phyloP scores from a whole-genome alignment of 2,888 invertebrate genomes.

The Stegophylla sp. region DNA sequence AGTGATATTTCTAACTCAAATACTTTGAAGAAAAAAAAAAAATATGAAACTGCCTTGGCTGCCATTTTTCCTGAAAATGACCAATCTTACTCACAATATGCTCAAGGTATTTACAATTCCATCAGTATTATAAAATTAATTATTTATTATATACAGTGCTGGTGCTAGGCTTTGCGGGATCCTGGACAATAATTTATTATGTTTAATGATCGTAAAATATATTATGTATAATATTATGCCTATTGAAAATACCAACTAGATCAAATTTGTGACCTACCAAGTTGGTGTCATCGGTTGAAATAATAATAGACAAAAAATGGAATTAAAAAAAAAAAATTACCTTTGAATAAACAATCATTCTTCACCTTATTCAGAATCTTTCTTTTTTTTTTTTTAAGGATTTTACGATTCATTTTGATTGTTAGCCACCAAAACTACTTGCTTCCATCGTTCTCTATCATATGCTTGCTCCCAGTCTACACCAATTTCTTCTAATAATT shows the following conservation, averaged over 20 bases:
- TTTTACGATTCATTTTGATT: conserved; percentile 8
- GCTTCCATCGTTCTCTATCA: conserved; percentile 7
- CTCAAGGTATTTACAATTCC: conserved; percentile 48
- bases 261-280: too few relatives aligned
- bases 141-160: too few relatives aligned
- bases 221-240: too few relatives aligned
- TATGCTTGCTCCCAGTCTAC: conserved; percentile 1
- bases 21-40: conserved; percentile 56
- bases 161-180: too few relatives aligned
- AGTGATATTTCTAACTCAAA: conserved; percentile 38
- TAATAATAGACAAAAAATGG: too few relatives aligned
- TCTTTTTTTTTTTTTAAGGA: not conserved
- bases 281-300: too few relatives aligned
- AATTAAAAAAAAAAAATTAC: too few relatives aligned
- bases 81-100: conserved; percentile 37
- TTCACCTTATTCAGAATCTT: too few relatives aligned
- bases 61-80: conserved; percentile 58
- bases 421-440: conserved; percentile 8
- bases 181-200: too few relatives aligned
- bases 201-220: too few relatives aligned
- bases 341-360: too few relatives aligned
- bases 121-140: not conserved
- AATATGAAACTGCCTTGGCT: conserved; percentile 55
- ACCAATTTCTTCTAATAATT: not conserved
- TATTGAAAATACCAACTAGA: too few relatives aligned